Percentiles rank a stretch among this genome's conserved stretches.
Conservation (phyloP, 1,140 invertebrate genomes). For the Scaptomyza pallida region DNA sequence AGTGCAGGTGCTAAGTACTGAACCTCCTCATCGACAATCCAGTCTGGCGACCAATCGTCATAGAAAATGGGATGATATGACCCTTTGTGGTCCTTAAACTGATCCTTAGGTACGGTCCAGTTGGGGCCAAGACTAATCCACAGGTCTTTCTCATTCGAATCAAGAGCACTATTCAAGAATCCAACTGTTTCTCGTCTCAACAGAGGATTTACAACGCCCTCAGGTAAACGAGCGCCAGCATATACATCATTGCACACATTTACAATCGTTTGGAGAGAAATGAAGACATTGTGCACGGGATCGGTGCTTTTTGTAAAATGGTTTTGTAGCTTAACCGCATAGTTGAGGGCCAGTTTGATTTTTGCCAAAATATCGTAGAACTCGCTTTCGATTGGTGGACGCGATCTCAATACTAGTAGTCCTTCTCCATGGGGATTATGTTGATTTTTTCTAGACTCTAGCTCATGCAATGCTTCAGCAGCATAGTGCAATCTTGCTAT, state of each 20-base stretch:
- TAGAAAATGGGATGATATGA: conserved; percentile 80
- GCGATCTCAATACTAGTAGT: conserved; percentile 65
- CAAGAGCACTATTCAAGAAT: conserved; percentile 54
- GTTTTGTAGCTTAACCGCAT: conserved; percentile 66
- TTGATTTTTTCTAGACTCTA: conserved; percentile 68
- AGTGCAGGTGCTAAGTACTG: conserved; percentile 61
- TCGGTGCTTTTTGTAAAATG: conserved; percentile 63
- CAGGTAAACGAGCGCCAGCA: conserved; percentile 50
- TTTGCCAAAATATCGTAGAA: conserved; percentile 78
- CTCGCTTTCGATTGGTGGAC: conserved; percentile 75
- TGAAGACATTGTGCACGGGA: conserved; percentile 72
- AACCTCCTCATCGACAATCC: conserved; percentile 77
- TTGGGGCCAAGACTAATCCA: conserved; percentile 73
- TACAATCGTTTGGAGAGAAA: conserved; percentile 70
- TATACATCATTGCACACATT: conserved; percentile 77
- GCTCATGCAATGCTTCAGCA: conserved; percentile 68
- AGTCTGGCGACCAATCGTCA: conserved; percentile 81
- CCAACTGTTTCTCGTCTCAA: conserved; percentile 67
- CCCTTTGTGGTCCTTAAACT: conserved; percentile 75
- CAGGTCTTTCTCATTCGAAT: conserved; percentile 59
- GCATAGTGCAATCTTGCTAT: conserved; percentile 77
- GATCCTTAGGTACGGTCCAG: conserved; percentile 75
- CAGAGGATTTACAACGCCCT: conserved; percentile 72
- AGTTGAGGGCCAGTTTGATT: conserved; percentile 69
- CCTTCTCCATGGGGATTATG: conserved; percentile 79